Conservation (phyloP, 2,113 vertebrate genomes). For the Mola mola region DNA sequence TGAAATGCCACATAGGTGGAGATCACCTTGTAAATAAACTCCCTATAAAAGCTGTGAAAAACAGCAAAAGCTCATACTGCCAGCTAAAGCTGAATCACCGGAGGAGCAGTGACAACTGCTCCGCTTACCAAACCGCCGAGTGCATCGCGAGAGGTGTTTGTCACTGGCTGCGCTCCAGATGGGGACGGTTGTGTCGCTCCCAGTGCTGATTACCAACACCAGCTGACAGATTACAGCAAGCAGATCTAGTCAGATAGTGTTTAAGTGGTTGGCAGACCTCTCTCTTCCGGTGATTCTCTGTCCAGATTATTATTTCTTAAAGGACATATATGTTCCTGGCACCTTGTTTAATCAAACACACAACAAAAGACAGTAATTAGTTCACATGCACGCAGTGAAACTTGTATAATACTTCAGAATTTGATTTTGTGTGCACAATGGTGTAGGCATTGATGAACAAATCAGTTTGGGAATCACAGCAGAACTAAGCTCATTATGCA, state of each 20-base stretch:
- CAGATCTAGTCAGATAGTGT: slow-evolving; percentile 30
- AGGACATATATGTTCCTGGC: slow-evolving; percentile 10
- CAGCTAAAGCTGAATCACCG: slow-evolving; percentile 16
- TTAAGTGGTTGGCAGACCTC: slow-evolving; percentile 31
- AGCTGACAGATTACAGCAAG: slow-evolving; percentile 32
- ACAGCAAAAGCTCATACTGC: background rate
- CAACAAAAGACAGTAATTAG: too few relatives aligned
- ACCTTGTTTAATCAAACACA: too few relatives aligned
- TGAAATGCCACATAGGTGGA: too few relatives aligned
- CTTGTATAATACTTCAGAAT: too few relatives aligned
- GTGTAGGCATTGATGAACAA: too few relatives aligned
- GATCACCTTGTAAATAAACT: too few relatives aligned
- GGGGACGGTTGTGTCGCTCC: slow-evolving; percentile 35
- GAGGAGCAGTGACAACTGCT: slow-evolving; percentile 34
- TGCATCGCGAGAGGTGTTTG: slow-evolving; percentile 43
- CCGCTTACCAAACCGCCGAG: slow-evolving; percentile 26
- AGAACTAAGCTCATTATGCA: slow-evolving; percentile 1
- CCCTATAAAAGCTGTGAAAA: too few relatives aligned
- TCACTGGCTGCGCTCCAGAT: slow-evolving; percentile 52
- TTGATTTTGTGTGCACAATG: too few relatives aligned
- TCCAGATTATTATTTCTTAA: slow-evolving; percentile 1
- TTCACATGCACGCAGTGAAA: too few relatives aligned
- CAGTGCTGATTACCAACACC: slow-evolving; percentile 30
- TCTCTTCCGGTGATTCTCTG: background rate
- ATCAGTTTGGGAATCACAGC: background rate